Base-by-base conservation (phyloP, 2,797 vertebrate genomes). In the Pygocentrus nattereri region DNA sequence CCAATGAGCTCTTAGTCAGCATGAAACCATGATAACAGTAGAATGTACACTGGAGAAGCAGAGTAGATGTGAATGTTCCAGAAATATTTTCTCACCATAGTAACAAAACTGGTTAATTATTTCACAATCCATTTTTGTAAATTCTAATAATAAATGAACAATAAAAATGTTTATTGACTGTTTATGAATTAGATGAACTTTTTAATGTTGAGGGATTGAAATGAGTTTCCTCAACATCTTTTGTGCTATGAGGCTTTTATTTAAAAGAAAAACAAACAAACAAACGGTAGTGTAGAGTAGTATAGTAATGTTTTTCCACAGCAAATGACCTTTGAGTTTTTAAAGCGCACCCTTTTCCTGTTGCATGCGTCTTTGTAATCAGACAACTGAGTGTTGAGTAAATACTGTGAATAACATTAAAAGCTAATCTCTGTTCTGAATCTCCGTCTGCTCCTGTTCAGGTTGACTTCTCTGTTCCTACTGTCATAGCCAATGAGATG, bases 381-480 rank as follows among this genome's bases (percentile, higher is more conserved):
- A 30, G 11, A 15, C n/a, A 4, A 54, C 25, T 62, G 18, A 2
- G 7, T 84, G 27, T 25, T 74, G 7, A 80, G 19, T 23, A 56
- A 73, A 67, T 11, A 4, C 18, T 47, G 18, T 16, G 25, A 0
- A 25, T 5, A 44, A 13, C n/a, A 19, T 27, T 68, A 49, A 58
- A 38, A 47, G 10, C 34, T 54, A 8, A 67, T 71, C 61, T 38
- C 64, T 41, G n/a, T 31, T 25, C 54, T 62, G 1, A 76, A 47
- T 25, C 0, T 19, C 16, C 74, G 64, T 61, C 16, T 78, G 64
- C 52, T 21, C 6, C 31, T 87, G 90, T 94, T 30, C 85, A 99
- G 98, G 93, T 99, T 75, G 97, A 99, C 90, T 99, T 97, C 89
- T 97, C 93, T 5, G 96, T 99, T 50, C 97, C 96, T 72, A 97